Conservation (phyloP, 1,140 invertebrate genomes). For the Oscheius sp. region DNA sequence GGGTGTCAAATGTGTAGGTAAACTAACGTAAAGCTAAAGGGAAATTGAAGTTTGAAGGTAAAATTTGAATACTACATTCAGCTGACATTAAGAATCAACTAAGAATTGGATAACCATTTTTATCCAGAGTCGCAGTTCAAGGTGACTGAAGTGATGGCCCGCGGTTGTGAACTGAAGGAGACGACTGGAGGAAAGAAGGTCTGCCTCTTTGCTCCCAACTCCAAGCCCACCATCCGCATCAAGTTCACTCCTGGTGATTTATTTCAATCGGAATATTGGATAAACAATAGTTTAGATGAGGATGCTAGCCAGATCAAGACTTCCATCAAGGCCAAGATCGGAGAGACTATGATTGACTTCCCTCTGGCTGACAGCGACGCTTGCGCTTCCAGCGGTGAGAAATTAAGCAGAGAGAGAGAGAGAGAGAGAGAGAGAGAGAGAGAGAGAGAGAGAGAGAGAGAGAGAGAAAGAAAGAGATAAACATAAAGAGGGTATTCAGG, state of each 20-base stretch:
- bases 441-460: too few species aligned
- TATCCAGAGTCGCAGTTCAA: constrained; percentile 5
- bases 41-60: too few species aligned
- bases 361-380: neutral
- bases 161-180: neutral
- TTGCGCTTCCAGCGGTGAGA: neutral
- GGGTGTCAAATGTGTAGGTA: too few species aligned
- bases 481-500: neutral
- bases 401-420: too few species aligned
- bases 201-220: neutral
- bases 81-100: too few species aligned
- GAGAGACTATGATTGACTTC: constrained; percentile 4
- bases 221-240: constrained; percentile 1
- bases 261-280: too few species aligned
- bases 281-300: neutral
- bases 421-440: too few species aligned
- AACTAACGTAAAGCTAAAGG: too few species aligned
- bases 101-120: too few species aligned
- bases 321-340: constrained; percentile 1
- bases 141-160: neutral
- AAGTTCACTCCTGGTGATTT: neutral
- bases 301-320: neutral
- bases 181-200: neutral
- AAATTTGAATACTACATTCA: too few species aligned
- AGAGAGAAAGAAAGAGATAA: too few species aligned